phyloP scores from a whole-genome alignment of 2,113 vertebrate species.

The Pseudonaja textilis region DNA sequence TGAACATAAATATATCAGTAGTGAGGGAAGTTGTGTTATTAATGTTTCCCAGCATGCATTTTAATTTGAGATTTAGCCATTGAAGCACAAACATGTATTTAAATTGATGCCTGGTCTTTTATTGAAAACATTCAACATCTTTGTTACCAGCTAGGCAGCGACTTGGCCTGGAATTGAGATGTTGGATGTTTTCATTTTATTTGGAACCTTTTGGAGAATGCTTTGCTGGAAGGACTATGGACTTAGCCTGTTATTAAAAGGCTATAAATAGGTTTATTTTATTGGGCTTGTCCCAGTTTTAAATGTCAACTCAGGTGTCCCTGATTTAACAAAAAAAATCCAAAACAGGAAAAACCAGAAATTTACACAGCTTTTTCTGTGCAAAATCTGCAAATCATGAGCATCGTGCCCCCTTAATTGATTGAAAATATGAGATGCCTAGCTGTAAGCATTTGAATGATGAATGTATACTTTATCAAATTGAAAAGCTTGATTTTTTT shows the following conservation, averaged over 20 bases:
- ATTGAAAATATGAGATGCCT: neutral
- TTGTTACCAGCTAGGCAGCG: neutral
- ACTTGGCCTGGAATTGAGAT: neutral
- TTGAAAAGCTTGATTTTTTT: neutral
- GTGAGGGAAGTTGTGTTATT: conserved; percentile 35
- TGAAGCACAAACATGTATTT: conserved; percentile 25
- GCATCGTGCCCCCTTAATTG: neutral
- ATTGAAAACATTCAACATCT: conserved; percentile 5
- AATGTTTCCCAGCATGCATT: conserved; percentile 29
- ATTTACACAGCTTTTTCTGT: neutral
- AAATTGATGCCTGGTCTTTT: conserved; percentile 13
- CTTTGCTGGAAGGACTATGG: neutral
- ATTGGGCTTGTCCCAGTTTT: neutral
- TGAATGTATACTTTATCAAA: neutral
- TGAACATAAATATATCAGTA: conserved; percentile 35
- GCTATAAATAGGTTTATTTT: neutral
- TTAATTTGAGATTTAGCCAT: conserved; percentile 32
- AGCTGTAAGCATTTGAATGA: neutral
- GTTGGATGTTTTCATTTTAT: neutral
- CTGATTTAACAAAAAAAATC: neutral
- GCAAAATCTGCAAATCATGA: neutral
- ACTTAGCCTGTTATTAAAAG: neutral
- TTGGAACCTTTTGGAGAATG: neutral
- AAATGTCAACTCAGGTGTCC: neutral
- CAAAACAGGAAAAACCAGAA: neutral